Percentiles rank a stretch among this genome's conserved stretches.
These are phyloP conservation scores for Rhagophthalmus giganteus DNA, from an alignment of 2,888 invertebrate genomes.

Conservation along the genomic window DNA sequence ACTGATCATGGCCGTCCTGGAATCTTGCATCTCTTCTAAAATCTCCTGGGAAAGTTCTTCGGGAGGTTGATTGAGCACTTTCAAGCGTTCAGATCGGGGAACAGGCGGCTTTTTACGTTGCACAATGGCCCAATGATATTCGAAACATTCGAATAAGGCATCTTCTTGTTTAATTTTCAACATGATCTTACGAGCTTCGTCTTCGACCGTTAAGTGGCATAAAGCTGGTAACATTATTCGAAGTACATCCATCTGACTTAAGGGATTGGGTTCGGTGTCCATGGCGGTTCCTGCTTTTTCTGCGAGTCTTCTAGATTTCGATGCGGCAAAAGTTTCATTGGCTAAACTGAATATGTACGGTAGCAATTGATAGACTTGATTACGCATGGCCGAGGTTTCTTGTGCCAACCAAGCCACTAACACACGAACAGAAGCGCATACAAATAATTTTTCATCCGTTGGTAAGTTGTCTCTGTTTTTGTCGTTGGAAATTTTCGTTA, in stretches of 20 bases:
- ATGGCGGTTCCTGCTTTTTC: slow-evolving; percentile 64
- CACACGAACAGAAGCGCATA: slow-evolving; percentile 83
- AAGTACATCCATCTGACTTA: slow-evolving; percentile 67
- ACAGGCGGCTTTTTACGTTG: slow-evolving; percentile 82
- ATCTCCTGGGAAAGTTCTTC: slow-evolving; percentile 74
- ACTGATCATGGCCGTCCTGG: slow-evolving; percentile 82
- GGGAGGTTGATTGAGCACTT: slow-evolving; percentile 74
- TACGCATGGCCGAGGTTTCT: slow-evolving; percentile 85
- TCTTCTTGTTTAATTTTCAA: slow-evolving; percentile 79
- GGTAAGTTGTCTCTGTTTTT: slow-evolving; percentile 71
- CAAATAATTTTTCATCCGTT: slow-evolving; percentile 73
- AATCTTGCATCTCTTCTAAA: slow-evolving; percentile 81
- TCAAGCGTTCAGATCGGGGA: slow-evolving; percentile 77
- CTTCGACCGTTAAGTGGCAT: slow-evolving; percentile 90
- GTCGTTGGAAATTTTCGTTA: slow-evolving; percentile 73
- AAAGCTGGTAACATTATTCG: slow-evolving; percentile 84
- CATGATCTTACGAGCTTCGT: slow-evolving; percentile 79
- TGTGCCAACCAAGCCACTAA: slow-evolving; percentile 89
- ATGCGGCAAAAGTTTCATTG: slow-evolving; percentile 80
- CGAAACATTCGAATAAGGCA: slow-evolving; percentile 75
- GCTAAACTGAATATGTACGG: slow-evolving; percentile 80
- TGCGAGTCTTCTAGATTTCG: slow-evolving; percentile 66
- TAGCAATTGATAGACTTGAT: slow-evolving; percentile 77
- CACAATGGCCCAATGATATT: slow-evolving; percentile 85
- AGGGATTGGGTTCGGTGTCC: slow-evolving; percentile 49